A percentile compares a stretch with the other conserved stretches of the same genome.
Conservation (phyloP, 2,113 vertebrate species). For the Brienomyrus longianalis region DNA sequence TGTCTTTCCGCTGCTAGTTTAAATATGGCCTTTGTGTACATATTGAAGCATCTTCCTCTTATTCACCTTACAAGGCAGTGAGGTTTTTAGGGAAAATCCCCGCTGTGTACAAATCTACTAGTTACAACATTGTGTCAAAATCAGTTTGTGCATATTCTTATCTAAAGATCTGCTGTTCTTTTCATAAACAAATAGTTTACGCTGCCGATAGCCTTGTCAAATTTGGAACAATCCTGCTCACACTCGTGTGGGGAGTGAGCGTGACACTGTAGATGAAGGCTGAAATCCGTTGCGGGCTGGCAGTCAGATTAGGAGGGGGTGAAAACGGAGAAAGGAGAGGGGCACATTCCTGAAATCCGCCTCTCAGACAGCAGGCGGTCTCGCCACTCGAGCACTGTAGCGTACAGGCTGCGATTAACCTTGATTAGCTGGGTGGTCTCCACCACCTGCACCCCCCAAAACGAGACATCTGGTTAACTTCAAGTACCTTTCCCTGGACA, state of each 20-base stretch:
- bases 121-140: neutral
- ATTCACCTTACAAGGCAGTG: neutral
- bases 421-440: neutral
- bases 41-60: neutral
- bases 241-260: neutral
- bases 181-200: neutral
- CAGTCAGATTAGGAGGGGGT: neutral
- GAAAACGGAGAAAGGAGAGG: neutral
- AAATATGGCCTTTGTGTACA: neutral
- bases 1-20: neutral
- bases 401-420: neutral
- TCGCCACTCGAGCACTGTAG: neutral
- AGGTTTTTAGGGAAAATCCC: neutral
- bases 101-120: neutral
- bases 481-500: conserved; percentile 3
- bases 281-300: neutral
- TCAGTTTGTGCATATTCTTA: neutral
- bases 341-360: neutral
- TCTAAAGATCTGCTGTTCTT: neutral
- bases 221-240: neutral
- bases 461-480: neutral
- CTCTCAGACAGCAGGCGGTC: neutral
- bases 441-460: neutral
- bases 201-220: neutral
- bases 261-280: neutral